Percentiles rank a stretch among this genome's conserved stretches.
phyloP scores from a whole-genome alignment of 2,888 invertebrate species.

The Polymixis lichenea region DNA sequence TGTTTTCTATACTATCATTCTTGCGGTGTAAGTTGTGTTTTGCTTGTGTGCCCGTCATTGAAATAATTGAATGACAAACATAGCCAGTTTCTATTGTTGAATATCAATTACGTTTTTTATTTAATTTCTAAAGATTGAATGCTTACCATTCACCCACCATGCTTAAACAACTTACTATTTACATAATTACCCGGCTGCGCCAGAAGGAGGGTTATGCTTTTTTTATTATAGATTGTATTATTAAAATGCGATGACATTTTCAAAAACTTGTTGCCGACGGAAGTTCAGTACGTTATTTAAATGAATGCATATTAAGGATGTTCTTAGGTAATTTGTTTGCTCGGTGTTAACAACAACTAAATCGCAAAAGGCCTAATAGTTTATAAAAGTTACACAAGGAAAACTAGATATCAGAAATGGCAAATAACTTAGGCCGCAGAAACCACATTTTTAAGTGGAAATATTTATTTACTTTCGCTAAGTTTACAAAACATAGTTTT shows the following conservation, averaged over 20 bases:
- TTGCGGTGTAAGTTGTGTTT: conserved; percentile 21
- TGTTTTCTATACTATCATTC: conserved; percentile 48
- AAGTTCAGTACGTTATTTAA: conserved; percentile 19
- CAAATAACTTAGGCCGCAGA: conserved; percentile 49
- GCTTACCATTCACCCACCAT: too few species aligned
- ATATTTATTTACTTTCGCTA: conserved; percentile 44
- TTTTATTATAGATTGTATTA: conserved; percentile 4
- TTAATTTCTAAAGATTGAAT: background rate
- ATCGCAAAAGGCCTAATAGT: background rate
- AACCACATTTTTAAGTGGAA: conserved; percentile 45
- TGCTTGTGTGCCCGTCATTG: conserved; percentile 25
- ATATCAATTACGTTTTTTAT: background rate
- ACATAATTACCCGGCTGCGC: background rate
- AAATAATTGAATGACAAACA: conserved; percentile 1
- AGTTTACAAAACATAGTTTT: conserved; percentile 33
- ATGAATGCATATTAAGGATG: background rate
- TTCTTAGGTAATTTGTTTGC: background rate
- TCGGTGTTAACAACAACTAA: conserved; percentile 5
- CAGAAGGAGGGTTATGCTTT: too few species aligned
- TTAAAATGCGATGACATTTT: background rate
- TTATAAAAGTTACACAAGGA: background rate
- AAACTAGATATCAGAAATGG: conserved; percentile 31
- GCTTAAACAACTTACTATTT: background rate
- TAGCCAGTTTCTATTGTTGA: background rate
- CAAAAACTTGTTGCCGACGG: conserved; percentile 7